phyloP scores from a whole-genome alignment of 2,113 vertebrate species.

The Setophaga coronata region DNA sequence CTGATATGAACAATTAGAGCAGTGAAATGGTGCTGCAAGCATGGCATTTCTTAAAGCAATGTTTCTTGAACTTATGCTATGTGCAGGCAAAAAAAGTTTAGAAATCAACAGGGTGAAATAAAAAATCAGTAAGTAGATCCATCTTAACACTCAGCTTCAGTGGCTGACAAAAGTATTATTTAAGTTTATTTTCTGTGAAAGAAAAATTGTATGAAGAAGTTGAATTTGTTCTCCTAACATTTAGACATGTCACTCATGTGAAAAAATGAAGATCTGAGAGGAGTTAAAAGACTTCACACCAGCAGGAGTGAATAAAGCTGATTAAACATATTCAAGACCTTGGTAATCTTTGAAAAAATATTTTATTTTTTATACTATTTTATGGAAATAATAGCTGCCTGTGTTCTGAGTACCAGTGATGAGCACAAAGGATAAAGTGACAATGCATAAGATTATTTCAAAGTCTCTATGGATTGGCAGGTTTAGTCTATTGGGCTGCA shows the following conservation, averaged over 20 bases:
- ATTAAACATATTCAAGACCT: slow-evolving; percentile 1
- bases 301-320: not conserved
- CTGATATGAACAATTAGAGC: not conserved
- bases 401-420: not conserved
- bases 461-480: not conserved
- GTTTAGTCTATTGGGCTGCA: not conserved
- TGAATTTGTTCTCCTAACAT: not conserved
- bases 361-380: not conserved
- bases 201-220: not conserved
- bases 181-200: not conserved
- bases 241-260: not conserved
- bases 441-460: not conserved
- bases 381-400: not conserved
- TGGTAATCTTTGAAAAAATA: not conserved
- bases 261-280: slow-evolving; percentile 17
- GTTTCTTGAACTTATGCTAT: not conserved
- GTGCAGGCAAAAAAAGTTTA: not conserved
- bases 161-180: not conserved
- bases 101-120: not conserved
- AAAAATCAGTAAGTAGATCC: not conserved
- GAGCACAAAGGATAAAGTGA: not conserved
- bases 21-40: not conserved
- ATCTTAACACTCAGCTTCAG: not conserved
- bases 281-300: not conserved
- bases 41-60: not conserved